Percentiles rank a stretch among this genome's conserved stretches.
These are phyloP conservation scores for Sminthopsis crassicaudata DNA, from an alignment of 2,113 vertebrate species.

Conservation along the genomic window DNA sequence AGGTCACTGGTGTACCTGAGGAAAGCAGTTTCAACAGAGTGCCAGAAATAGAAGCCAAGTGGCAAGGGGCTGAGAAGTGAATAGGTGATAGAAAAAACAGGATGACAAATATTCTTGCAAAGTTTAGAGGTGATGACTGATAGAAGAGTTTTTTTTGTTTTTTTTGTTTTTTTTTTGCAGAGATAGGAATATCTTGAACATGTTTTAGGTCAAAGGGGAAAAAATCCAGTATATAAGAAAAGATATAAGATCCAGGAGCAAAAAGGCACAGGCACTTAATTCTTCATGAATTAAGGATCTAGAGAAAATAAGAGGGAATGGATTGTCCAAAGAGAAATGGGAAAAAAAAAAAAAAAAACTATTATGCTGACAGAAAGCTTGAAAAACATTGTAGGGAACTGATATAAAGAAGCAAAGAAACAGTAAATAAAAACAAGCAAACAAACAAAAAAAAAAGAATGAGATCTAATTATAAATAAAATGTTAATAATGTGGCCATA, in stretches of 20 bases:
- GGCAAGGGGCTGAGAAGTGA: not conserved
- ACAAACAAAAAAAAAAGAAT: not conserved
- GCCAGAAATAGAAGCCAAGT: not conserved
- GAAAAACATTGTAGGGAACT: not conserved
- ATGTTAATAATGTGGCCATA: not conserved
- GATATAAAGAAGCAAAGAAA: not conserved
- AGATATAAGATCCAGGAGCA: not conserved
- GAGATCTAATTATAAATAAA: constrained; percentile 9
- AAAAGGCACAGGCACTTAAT: not conserved
- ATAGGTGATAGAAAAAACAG: not conserved
- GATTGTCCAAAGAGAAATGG: not conserved
- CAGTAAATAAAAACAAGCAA: not conserved
- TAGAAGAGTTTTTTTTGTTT: no score
- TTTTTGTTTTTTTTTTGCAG: no score
- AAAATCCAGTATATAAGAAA: not conserved
- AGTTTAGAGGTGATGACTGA: not conserved
- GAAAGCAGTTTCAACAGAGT: not conserved
- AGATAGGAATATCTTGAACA: not conserved
- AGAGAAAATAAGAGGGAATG: not conserved
- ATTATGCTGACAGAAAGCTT: constrained; percentile 4
- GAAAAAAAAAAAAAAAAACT: not conserved
- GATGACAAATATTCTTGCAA: not conserved
- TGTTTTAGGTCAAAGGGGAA: not conserved
- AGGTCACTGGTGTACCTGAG: not conserved
- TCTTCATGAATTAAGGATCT: not conserved